phyloP scores from a whole-genome alignment of 2,888 invertebrate genomes.

The Brenthis ino region DNA sequence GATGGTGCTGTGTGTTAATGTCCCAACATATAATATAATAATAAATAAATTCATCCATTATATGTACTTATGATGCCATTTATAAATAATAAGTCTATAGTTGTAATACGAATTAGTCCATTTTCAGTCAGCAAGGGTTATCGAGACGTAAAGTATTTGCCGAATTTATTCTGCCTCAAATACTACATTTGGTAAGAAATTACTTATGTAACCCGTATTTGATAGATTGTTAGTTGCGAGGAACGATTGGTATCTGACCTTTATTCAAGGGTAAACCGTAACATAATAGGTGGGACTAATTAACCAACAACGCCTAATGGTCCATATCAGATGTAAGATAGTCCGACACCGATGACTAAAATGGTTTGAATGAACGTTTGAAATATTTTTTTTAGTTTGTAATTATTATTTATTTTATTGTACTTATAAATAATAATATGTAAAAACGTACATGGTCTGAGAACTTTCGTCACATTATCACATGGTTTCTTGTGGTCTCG shows the following conservation, averaged over 20 bases:
- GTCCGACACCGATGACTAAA: background rate
- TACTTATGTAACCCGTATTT: conserved; percentile 20
- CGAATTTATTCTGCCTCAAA: conserved; percentile 5
- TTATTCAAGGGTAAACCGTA: conserved; percentile 17
- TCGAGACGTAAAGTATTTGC: conserved; percentile 14
- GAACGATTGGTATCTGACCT: conserved; percentile 28
- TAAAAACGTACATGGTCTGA: no score
- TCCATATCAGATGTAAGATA: conserved; percentile 10
- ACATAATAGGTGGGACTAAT: conserved; percentile 20
- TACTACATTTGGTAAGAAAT: conserved; percentile 20
- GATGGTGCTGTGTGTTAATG: no score
- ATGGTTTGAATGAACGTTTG: background rate
- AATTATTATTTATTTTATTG: background rate
- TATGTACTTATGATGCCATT: background rate
- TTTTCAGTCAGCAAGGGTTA: conserved; percentile 4
- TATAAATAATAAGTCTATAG: background rate
- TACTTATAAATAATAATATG: background rate
- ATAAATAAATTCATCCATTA: no score
- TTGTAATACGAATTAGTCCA: conserved; percentile 6
- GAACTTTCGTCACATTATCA: no score
- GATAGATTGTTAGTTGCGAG: conserved; percentile 18
- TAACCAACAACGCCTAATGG: conserved; percentile 23
- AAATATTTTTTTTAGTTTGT: background rate
- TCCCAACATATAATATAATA: no score
- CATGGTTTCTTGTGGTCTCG: no score